phyloP scores from a whole-genome alignment of 35 echinoderm and acorn worm genomes.

The Amphiura filiformis region DNA sequence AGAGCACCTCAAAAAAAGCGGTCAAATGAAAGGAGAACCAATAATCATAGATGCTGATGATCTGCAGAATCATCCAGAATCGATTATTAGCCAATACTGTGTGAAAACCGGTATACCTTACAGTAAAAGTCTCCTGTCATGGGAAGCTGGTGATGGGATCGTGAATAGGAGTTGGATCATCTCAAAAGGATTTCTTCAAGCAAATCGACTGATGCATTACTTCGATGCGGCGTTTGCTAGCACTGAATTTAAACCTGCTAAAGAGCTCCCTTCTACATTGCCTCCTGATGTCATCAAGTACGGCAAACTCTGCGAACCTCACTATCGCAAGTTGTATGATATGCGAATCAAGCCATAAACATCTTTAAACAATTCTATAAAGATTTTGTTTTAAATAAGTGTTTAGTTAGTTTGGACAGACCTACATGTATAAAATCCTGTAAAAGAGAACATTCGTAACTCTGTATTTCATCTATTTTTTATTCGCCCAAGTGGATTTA shows the following conservation, averaged over 20 bases:
- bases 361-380: too few relatives aligned
- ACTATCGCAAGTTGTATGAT: background rate
- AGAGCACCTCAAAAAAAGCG: conserved; percentile 1
- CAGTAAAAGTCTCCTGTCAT: conserved; percentile 16
- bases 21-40: conserved; percentile 13
- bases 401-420: too few relatives aligned
- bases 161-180: conserved; percentile 8
- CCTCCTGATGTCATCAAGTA: conserved; percentile 24
- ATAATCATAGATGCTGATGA: conserved; percentile 46
- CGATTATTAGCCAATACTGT: conserved; percentile 23
- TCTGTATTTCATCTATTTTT: too few relatives aligned
- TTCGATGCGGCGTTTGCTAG: conserved; percentile 30
- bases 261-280: background rate
- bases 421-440: too few relatives aligned
- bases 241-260: background rate
- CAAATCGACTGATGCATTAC: conserved; percentile 6
- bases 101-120: conserved; percentile 4
- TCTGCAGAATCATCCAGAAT: conserved; percentile 21
- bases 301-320: background rate
- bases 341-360: background rate
- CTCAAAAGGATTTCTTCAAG: background rate
- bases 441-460: too few relatives aligned
- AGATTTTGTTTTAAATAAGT: too few relatives aligned
- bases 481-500: too few relatives aligned
- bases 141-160: conserved; percentile 30